phyloP scores from a whole-genome alignment of 2,797 vertebrate genomes.

The Gorsachius magnificus region DNA sequence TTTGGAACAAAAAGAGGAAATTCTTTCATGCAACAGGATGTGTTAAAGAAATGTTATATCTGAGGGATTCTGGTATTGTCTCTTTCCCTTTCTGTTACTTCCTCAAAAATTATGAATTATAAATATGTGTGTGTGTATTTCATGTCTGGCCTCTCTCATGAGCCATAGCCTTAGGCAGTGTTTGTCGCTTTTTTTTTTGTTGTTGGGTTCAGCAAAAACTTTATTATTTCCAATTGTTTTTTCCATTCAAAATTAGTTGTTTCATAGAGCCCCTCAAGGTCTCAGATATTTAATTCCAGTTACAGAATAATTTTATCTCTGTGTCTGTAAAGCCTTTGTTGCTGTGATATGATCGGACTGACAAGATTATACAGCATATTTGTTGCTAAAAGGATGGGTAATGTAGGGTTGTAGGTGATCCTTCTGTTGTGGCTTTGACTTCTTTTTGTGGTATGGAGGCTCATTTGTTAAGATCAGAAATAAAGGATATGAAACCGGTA shows the following conservation, averaged over 20 bases:
- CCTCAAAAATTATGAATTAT: background rate
- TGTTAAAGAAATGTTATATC: constrained; percentile 9
- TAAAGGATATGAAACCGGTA: background rate
- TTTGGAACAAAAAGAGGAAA: constrained; percentile 51
- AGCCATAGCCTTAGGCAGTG: background rate
- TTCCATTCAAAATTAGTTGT: background rate
- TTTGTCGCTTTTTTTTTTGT: background rate
- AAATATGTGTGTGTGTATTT: background rate
- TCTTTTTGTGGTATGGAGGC: background rate
- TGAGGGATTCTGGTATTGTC: background rate
- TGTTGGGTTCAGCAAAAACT: background rate
- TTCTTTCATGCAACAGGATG: constrained; percentile 22
- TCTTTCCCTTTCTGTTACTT: background rate
- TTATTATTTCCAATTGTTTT: background rate
- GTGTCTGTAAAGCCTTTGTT: background rate
- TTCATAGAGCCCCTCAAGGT: background rate
- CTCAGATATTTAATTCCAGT: background rate
- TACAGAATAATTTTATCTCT: background rate
- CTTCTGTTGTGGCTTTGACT: constrained; percentile 29
- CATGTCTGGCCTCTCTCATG: background rate
- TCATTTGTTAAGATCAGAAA: background rate
- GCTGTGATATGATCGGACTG: background rate
- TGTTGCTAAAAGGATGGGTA: background rate
- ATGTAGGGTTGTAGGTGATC: background rate
- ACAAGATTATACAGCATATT: background rate